phyloP scores from a whole-genome alignment of 1,140 invertebrate genomes.

The Anoplolepis gracilipes region DNA sequence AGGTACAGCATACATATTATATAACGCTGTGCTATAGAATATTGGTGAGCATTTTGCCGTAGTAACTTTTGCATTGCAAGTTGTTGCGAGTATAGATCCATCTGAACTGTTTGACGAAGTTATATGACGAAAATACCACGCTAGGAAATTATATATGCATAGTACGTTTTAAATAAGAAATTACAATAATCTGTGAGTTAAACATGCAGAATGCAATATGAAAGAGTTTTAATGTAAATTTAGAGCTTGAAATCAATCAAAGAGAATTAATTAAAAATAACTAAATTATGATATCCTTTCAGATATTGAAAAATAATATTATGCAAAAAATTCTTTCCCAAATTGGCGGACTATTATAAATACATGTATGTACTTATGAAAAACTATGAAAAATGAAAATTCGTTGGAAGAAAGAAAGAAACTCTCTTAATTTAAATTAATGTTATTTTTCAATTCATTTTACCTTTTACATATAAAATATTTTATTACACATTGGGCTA shows the following conservation, averaged over 20 bases:
- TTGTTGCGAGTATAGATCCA: constrained; percentile 35
- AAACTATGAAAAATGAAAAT: background rate
- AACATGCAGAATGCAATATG: background rate
- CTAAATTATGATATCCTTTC: background rate
- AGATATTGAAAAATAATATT: constrained; percentile 1
- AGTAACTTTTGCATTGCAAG: constrained; percentile 37
- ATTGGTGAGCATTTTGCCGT: constrained; percentile 25
- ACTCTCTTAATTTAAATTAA: background rate
- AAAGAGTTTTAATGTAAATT: background rate
- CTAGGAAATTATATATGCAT: background rate
- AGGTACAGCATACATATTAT: background rate
- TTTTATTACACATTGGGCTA: background rate
- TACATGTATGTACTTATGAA: no score
- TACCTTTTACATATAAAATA: background rate
- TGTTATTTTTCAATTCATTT: background rate
- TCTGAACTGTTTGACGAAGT: background rate
- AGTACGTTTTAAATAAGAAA: background rate
- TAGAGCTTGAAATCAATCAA: constrained; percentile 1
- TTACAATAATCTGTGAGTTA: background rate
- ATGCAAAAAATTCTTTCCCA: background rate
- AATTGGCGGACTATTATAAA: background rate
- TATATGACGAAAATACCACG: background rate
- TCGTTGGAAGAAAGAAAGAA: background rate
- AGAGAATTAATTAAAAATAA: constrained; percentile 9
- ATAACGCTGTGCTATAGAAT: background rate